A percentile compares a stretch with the other conserved stretches of the same genome.
These are phyloP conservation scores for Stegostoma tigrinum DNA, from an alignment of 2,113 vertebrate genomes.

Conservation along the genomic window DNA sequence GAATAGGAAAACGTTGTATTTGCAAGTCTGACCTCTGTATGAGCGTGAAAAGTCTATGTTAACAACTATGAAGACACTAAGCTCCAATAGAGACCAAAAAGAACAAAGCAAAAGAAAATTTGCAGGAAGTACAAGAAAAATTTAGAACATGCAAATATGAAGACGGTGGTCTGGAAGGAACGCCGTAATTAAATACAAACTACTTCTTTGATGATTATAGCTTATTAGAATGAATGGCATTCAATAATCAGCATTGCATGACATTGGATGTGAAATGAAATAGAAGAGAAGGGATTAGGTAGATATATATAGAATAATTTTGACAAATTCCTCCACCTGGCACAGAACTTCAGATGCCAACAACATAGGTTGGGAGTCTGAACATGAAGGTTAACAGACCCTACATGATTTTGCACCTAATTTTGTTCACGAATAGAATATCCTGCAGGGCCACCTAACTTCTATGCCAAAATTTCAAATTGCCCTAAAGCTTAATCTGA, in stretches of 20 bases:
- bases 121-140: not conserved
- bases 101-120: not conserved
- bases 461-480: not conserved
- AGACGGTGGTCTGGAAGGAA: not conserved
- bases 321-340: not conserved
- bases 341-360: not conserved
- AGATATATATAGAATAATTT: not conserved
- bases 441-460: not conserved
- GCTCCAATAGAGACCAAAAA: not conserved
- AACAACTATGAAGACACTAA: not conserved
- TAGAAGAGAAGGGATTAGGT: not conserved
- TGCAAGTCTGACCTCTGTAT: not conserved
- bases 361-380: not conserved
- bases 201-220: not conserved
- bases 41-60: not conserved
- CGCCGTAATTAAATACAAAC: not conserved
- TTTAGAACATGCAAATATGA: not conserved
- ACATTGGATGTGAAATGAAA: not conserved
- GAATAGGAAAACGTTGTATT: not conserved
- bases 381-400: not conserved
- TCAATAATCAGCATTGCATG: not conserved
- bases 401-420: not conserved
- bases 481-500: not conserved
- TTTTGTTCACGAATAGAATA: not conserved
- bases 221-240: not conserved